phyloP scores from a whole-genome alignment of 2,888 invertebrate genomes.

The Polyploca ridens region DNA sequence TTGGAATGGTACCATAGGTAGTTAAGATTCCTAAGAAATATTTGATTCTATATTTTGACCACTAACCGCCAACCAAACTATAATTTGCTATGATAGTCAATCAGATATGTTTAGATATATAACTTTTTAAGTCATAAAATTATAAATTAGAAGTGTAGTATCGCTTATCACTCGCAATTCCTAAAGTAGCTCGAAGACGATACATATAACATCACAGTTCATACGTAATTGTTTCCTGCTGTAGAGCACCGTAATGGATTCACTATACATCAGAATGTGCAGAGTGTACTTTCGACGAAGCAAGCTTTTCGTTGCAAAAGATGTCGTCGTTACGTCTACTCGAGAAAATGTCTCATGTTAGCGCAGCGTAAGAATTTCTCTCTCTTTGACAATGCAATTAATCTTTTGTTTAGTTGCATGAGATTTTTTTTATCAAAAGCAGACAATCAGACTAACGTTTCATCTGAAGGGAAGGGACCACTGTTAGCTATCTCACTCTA shows the following conservation, averaged over 20 bases:
- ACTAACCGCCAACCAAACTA: too few species aligned
- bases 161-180: neutral
- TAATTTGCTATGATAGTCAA: too few species aligned
- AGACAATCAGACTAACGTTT: too few species aligned
- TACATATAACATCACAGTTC: neutral
- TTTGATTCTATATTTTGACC: too few species aligned
- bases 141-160: too few species aligned
- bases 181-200: neutral
- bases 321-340: neutral
- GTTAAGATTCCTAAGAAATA: too few species aligned
- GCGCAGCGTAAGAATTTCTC: neutral
- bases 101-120: too few species aligned
- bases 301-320: slow-evolving; percentile 5
- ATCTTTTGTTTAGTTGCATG: neutral
- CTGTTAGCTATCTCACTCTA: too few species aligned
- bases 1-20: too few species aligned
- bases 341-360: neutral
- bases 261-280: slow-evolving; percentile 14
- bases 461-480: too few species aligned
- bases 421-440: neutral
- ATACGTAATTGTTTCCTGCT: slow-evolving; percentile 15
- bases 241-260: slow-evolving; percentile 17
- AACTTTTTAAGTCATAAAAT: too few species aligned
- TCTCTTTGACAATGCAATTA: slow-evolving; percentile 4
- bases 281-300: neutral